Percentiles rank a stretch among this genome's conserved stretches.
These are phyloP conservation scores for Drosophila macrospina DNA, from an alignment of 2,888 invertebrate genomes.

Conservation along the genomic window DNA sequence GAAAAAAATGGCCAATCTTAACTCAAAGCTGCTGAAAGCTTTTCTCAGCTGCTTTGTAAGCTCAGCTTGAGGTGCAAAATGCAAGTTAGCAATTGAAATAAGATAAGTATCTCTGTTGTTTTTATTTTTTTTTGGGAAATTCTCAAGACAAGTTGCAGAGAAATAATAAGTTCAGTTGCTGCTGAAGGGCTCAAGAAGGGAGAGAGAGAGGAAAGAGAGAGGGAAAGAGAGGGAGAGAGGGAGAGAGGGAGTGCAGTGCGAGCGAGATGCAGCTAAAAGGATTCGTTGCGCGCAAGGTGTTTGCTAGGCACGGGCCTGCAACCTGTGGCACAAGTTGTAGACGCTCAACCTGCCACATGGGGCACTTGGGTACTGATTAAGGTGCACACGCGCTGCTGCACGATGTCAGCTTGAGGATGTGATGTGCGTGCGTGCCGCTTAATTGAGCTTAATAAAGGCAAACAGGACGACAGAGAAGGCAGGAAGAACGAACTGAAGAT, in stretches of 20 bases:
- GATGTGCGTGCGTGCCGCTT: slow-evolving; percentile 66
- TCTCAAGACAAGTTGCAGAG: slow-evolving; percentile 2
- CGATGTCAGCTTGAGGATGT: slow-evolving; percentile 21
- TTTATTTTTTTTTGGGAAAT: background rate
- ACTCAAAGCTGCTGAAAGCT: background rate
- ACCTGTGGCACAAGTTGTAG: slow-evolving; percentile 17
- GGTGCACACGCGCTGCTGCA: slow-evolving; percentile 15
- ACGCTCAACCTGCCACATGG: slow-evolving; percentile 22
- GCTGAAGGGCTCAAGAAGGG: background rate
- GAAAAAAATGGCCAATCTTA: too few species aligned
- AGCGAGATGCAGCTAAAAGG: background rate
- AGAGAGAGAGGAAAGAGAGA: background rate
- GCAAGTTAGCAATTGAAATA: slow-evolving; percentile 20
- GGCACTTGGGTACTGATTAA: slow-evolving; percentile 43
- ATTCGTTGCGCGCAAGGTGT: slow-evolving; percentile 51
- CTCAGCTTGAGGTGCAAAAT: background rate
- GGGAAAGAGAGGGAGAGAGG: background rate
- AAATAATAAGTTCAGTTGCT: slow-evolving; percentile 9
- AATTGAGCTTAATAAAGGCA: slow-evolving; percentile 67
- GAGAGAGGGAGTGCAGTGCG: too few species aligned
- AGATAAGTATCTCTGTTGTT: slow-evolving; percentile 15
- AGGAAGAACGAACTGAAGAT: too few species aligned
- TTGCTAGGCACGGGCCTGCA: slow-evolving; percentile 54
- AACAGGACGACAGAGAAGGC: background rate
- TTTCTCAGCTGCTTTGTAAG: slow-evolving; percentile 12